Evolutionary conservation across 2,888 invertebrate species (phyloP), one percentile per base, ranked within the genome.

Genomic region (Mythimna ferrago): DNA sequence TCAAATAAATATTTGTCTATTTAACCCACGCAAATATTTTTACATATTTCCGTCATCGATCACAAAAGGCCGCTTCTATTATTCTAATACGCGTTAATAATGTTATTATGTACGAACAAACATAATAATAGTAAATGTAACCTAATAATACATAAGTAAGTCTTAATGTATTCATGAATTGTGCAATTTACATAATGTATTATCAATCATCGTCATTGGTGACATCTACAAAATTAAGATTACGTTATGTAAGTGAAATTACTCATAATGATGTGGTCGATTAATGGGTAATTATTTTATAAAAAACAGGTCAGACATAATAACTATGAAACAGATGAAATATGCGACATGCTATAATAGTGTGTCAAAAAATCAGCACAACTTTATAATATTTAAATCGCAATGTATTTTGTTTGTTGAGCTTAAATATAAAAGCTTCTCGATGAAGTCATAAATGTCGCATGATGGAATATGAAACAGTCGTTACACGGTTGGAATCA

Each of bases 141-240:
- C 63, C 44, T 86, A 69, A 81, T 76, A 73, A 73, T 71, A 65
- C 61, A 65, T 77, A 71, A 82, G 62, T 73, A n/a, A 63, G 32
- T 64, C 67, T 68, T 83, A 78, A 78, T 84, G 73, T 76, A 65
- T 57, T 66, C 60, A 61, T 72, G 73, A 78, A 66, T 75, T 64
- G 16, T 62, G 80, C 75, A 58, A 74, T 80, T 74, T 75, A 71
- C 67, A 70, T 76, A 73, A 63, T 75, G 65, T 38, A 71, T 64
- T 81, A 81, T 77, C 64, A 75, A 79, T 76, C 82, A 76, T 71
- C 84, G 56, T 76, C 75, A 71, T 53, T 72, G 73, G 71, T 41
- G 84, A 81, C 84, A 74, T 63, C 71, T 78, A 51, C 44, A 41
- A 84, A 83, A 84, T 78, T 66, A 71, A 71, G 54, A 71, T 81